These are phyloP conservation scores for Ischnura elegans DNA, from an alignment of 2,888 invertebrate species.

Conservation along the genomic window DNA sequence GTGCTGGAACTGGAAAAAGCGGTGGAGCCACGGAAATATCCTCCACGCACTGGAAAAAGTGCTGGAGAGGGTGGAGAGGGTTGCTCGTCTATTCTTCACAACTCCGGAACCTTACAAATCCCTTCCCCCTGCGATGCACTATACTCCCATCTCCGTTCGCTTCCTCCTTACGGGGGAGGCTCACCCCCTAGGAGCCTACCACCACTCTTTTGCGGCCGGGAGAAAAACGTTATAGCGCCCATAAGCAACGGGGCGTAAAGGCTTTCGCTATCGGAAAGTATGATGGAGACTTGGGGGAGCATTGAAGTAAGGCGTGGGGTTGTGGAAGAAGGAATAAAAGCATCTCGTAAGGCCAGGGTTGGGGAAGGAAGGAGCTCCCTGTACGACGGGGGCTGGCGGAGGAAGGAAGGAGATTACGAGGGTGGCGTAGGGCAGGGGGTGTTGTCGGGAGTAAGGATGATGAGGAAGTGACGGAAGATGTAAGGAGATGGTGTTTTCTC, in stretches of 20 bases:
- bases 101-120: conserved; percentile 5
- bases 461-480: conserved; percentile 46
- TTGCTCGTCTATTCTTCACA: not conserved
- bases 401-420: conserved; percentile 56
- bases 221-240: conserved; percentile 59
- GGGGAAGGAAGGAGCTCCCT: not conserved
- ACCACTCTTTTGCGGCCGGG: conserved; percentile 50
- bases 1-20: not conserved
- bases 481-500: conserved; percentile 36
- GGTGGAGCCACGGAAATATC: not conserved
- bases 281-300: not conserved
- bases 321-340: conserved; percentile 21
- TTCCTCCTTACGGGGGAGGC: not conserved
- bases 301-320: not conserved
- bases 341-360: not conserved
- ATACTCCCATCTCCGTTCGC: not conserved
- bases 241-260: conserved; percentile 64
- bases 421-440: not conserved
- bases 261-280: conserved; percentile 55
- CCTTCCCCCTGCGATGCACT: not conserved
- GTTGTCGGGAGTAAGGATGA: not conserved
- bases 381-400: not conserved
- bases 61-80: not conserved
- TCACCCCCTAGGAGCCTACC: not conserved
- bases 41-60: not conserved